Conservation (phyloP, 2,113 vertebrate species). For the Genyomyrus donnyi region DNA sequence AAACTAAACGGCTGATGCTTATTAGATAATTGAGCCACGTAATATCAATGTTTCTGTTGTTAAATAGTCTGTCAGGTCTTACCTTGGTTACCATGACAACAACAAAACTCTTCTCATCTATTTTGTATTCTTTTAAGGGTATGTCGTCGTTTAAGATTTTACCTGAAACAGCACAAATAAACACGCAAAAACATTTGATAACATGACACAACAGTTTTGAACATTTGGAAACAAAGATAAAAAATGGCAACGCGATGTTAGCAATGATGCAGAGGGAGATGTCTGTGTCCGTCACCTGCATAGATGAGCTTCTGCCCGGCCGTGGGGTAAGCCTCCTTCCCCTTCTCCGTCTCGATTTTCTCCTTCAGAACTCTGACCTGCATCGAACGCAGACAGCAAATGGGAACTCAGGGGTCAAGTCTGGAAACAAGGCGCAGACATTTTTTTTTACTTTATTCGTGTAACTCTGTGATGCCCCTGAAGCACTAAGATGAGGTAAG, state of each 20-base stretch:
- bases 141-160: constrained; percentile 66
- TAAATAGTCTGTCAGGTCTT: constrained; percentile 24
- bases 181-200: not conserved
- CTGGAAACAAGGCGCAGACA: not conserved
- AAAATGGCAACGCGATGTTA: not conserved
- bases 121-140: constrained; percentile 61
- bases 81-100: constrained; percentile 70
- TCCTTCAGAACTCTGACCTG: constrained; percentile 62
- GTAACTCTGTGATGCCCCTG: not conserved
- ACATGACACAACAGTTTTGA: not conserved
- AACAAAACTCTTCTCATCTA: constrained; percentile 68
- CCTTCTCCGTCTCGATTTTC: constrained; percentile 58
- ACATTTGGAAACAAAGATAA: not conserved
- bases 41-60: not conserved
- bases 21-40: not conserved
- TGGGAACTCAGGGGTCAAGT: not conserved
- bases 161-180: constrained; percentile 38
- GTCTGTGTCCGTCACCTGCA: constrained; percentile 50
- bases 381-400: not conserved
- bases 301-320: constrained; percentile 65
- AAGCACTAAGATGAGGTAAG: not conserved
- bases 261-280: not conserved
- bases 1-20: not conserved
- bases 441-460: not conserved
- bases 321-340: constrained; percentile 58